Conservation (phyloP, 2,888 invertebrate species). For the Callosobruchus maculatus region DNA sequence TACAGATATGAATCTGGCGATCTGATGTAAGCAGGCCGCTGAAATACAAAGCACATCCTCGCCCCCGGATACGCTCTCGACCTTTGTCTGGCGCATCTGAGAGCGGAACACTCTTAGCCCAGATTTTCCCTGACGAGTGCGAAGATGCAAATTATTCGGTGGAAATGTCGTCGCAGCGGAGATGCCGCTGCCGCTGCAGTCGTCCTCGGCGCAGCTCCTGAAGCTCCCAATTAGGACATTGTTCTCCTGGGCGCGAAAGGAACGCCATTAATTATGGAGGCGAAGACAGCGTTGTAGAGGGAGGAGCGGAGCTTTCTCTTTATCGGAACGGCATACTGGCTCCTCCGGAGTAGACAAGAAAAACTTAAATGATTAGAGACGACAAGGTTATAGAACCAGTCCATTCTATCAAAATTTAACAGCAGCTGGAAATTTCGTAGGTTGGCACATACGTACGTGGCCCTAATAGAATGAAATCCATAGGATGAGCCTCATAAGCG, state of each 20-base stretch:
- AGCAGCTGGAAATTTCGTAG: too few relatives aligned
- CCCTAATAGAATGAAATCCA: too few relatives aligned
- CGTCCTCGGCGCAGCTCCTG: not conserved
- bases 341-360: too few relatives aligned
- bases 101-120: not conserved
- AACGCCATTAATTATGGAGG: not conserved
- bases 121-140: not conserved
- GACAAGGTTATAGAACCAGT: too few relatives aligned
- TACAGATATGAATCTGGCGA: not conserved
- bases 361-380: too few relatives aligned
- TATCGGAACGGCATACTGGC: too few relatives aligned
- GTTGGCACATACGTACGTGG: too few relatives aligned
- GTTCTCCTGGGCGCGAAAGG: not conserved
- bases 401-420: too few relatives aligned
- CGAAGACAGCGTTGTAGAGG: not conserved
- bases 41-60: not conserved
- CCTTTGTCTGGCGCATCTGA: not conserved
- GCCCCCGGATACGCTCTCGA: not conserved
- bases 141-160: not conserved
- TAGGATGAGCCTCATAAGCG: too few relatives aligned
- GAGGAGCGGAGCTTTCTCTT: not conserved
- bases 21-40: not conserved
- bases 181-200: not conserved
- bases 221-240: not conserved
- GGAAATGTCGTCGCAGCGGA: not conserved